Conservation (phyloP, 2,888 invertebrate genomes). For the Drosophila yooni region DNA sequence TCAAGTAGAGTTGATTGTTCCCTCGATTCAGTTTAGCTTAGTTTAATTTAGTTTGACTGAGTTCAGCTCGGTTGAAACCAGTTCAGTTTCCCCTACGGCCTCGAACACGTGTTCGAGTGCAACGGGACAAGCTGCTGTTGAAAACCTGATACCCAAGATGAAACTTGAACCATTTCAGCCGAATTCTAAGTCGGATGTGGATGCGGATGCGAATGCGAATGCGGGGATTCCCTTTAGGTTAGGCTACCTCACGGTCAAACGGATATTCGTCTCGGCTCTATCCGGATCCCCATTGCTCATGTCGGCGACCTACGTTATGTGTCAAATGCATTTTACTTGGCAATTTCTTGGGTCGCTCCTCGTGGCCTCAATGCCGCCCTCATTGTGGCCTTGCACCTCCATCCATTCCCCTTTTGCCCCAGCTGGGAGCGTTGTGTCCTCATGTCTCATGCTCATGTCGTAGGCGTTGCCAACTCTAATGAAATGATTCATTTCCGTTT, state of each 20-base stretch:
- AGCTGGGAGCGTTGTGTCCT: conserved; percentile 44
- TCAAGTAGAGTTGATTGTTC: conserved; percentile 9
- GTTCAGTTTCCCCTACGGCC: conserved; percentile 28
- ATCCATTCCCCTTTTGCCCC: background rate
- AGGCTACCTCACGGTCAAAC: conserved; percentile 50
- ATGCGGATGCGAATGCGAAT: conserved; percentile 3
- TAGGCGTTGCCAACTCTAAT: conserved; percentile 82
- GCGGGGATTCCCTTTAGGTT: conserved; percentile 7
- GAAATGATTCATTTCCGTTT: conserved; percentile 84
- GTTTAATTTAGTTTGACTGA: conserved; percentile 14
- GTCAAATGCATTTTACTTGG: conserved; percentile 76
- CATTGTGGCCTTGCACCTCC: conserved; percentile 18
- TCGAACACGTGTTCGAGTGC: conserved; percentile 58
- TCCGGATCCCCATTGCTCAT: conserved; percentile 10
- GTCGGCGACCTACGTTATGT: conserved; percentile 76
- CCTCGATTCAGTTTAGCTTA: conserved; percentile 25
- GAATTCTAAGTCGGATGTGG: background rate
- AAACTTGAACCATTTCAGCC: conserved; percentile 8
- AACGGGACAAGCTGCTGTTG: conserved; percentile 6
- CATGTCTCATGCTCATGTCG: conserved; percentile 69
- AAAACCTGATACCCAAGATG: conserved; percentile 23
- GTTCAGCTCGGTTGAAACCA: conserved; percentile 5
- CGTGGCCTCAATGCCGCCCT: conserved; percentile 32
- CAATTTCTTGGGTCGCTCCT: conserved; percentile 75
- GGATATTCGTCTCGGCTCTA: conserved; percentile 19